Conservation (phyloP, 1,140 invertebrate genomes). For the Meloidogyne exigua region DNA sequence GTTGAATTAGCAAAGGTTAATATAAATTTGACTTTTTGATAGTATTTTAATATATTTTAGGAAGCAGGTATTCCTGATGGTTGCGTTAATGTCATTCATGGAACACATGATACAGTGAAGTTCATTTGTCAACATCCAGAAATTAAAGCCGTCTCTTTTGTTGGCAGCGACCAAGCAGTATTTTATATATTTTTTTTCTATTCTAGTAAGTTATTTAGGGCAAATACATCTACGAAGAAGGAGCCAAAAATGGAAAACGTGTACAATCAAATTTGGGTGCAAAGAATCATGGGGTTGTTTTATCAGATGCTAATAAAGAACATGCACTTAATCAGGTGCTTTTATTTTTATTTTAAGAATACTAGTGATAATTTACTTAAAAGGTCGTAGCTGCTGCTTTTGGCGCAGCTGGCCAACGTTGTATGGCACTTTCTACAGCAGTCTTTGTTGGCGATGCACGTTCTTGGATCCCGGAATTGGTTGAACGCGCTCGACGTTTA, state of each 20-base stretch:
- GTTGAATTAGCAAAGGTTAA: constrained; percentile 73
- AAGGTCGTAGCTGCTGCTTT: constrained; percentile 87
- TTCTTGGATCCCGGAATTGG: constrained; percentile 89
- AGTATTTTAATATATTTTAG: constrained; percentile 63
- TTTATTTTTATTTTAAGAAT: not conserved
- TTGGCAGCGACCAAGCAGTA: constrained; percentile 89
- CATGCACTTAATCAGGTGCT: constrained; percentile 71
- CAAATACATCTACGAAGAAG: constrained; percentile 90
- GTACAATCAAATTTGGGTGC: constrained; percentile 98
- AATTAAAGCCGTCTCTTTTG: constrained; percentile 96
- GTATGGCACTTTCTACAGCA: constrained; percentile 96
- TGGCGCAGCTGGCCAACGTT: constrained; percentile 83
- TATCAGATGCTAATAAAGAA: constrained; percentile 96
- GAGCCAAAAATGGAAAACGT: constrained; percentile 83
- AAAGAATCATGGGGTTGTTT: constrained; percentile 94
- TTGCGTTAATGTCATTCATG: constrained; percentile 92
- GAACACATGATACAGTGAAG: constrained; percentile 86
- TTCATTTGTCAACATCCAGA: constrained; percentile 94
- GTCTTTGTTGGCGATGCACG: constrained; percentile 91
- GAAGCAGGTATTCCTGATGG: constrained; percentile 87
- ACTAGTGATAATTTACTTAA: not conserved
- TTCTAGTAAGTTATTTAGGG: constrained; percentile 69
- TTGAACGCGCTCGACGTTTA: constrained; percentile 14
- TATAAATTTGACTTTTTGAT: not conserved
- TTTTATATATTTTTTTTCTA: constrained; percentile 14